Percentiles rank a stretch among this genome's conserved stretches.
Evolutionary conservation across 2,113 vertebrate genomes (phyloP).

Genomic region (Myrmecophaga tridactyla): DNA sequence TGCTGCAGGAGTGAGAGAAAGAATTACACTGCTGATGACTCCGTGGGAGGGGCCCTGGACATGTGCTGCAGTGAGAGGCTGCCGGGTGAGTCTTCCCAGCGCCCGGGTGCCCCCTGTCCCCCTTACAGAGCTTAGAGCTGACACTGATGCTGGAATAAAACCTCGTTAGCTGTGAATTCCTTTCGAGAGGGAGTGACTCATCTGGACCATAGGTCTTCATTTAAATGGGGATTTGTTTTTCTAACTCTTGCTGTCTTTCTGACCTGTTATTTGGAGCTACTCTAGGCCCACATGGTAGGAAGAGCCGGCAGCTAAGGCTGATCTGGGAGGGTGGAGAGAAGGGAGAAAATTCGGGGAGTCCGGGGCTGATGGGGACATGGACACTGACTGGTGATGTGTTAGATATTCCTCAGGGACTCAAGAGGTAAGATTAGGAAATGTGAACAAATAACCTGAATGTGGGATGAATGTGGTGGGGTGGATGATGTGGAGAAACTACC

Average conservation of each 20-base stretch:
- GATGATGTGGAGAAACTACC: fast-evolving
- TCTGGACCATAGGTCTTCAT: neutral
- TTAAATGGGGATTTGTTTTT: neutral
- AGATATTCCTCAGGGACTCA: neutral
- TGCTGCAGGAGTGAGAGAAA: conserved; percentile 57
- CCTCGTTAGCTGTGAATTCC: neutral
- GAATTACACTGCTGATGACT: conserved; percentile 61
- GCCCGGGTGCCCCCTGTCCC: neutral
- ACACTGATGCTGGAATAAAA: neutral
- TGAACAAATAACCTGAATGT: neutral
- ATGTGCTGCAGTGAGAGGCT: conserved; percentile 77
- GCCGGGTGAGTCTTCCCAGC: conserved; percentile 65
- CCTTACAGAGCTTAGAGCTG: neutral
- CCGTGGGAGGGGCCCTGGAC: conserved; percentile 70
- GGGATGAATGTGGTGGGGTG: neutral
- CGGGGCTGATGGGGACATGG: neutral
- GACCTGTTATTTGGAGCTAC: neutral
- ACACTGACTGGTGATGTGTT: neutral
- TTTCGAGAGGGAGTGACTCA: neutral
- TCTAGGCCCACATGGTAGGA: neutral
- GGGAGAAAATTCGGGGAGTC: neutral
- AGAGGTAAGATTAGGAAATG: neutral
- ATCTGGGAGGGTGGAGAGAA: neutral
- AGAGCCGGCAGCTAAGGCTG: neutral
- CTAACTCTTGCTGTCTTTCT: neutral